A percentile compares a stretch with the other conserved stretches of the same genome.
phyloP scores from a whole-genome alignment of 2,797 vertebrate species.

The Yasuhikotakia modesta region DNA sequence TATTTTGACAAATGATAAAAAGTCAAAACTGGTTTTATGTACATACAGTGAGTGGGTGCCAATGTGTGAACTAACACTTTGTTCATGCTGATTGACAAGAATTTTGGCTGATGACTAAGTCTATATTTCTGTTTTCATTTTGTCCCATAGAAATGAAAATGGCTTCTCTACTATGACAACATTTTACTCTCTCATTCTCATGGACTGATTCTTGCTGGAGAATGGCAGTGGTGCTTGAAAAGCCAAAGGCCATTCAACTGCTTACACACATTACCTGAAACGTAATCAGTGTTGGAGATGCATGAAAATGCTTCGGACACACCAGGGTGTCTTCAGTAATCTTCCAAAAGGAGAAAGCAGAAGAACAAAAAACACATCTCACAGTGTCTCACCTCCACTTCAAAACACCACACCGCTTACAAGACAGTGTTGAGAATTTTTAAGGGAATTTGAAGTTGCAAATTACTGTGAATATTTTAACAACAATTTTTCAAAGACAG shows the following conservation, averaged over 20 bases:
- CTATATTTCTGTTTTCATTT: conserved; percentile 23
- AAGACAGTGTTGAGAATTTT: neutral
- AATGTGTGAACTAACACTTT: too few relatives aligned
- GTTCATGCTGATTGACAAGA: too few relatives aligned
- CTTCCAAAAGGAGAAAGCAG: neutral
- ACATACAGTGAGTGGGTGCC: too few relatives aligned
- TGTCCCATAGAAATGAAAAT: conserved; percentile 22
- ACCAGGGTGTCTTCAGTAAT: conserved; percentile 27
- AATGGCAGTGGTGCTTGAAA: conserved; percentile 10
- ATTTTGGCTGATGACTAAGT: too few relatives aligned
- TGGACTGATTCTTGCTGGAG: neutral
- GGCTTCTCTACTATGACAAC: conserved; percentile 30
- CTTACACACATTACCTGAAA: conserved; percentile 37
- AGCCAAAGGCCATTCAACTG: conserved; percentile 12
- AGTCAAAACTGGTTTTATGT: too few relatives aligned
- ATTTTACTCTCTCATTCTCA: conserved; percentile 35
- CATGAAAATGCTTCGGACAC: conserved; percentile 28
- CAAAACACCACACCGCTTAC: neutral
- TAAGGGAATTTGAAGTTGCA: neutral
- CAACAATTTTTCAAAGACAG: neutral
- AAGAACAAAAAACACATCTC: neutral
- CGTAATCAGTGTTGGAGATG: conserved; percentile 26
- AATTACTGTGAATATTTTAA: neutral
- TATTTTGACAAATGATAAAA: too few relatives aligned
- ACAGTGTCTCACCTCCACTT: conserved; percentile 6